Percentiles rank a stretch among this genome's conserved stretches.
Evolutionary conservation across 2,888 invertebrate genomes (phyloP).

Genomic region (Andricus curvator): DNA sequence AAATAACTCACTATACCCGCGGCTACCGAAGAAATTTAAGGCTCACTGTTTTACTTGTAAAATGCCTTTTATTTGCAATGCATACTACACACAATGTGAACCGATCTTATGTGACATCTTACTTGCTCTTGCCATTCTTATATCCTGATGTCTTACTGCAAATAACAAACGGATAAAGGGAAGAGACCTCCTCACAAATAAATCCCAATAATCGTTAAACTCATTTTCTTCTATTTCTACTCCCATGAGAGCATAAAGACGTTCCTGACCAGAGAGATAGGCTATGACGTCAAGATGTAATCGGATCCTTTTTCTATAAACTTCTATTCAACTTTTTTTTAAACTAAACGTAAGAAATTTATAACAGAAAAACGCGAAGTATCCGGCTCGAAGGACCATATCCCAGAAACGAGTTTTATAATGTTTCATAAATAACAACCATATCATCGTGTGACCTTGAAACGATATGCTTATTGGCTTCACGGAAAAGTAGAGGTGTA

Average conservation of each 20-base stretch:
- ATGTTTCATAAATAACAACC: not conserved
- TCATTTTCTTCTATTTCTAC: not conserved
- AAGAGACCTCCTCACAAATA: not conserved
- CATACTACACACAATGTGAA: conserved; percentile 11
- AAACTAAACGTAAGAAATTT: not conserved
- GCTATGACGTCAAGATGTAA: not conserved
- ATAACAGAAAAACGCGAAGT: not conserved
- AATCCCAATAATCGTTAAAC: conserved; percentile 18
- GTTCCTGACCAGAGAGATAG: not conserved
- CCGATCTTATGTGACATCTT: conserved; percentile 30
- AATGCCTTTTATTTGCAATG: conserved; percentile 32
- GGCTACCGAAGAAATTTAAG: conserved; percentile 32
- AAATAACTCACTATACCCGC: conserved; percentile 54
- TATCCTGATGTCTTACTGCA: conserved; percentile 4
- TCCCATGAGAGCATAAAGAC: not conserved
- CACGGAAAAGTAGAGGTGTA: conserved; percentile 26
- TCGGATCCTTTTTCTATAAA: not conserved
- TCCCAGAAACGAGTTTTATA: not conserved
- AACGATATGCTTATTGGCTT: conserved; percentile 16
- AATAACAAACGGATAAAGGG: not conserved
- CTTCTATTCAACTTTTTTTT: not conserved
- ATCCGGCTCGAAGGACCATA: not conserved
- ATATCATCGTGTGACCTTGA: conserved; percentile 22
- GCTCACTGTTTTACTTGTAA: conserved; percentile 31
- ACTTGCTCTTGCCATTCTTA: conserved; percentile 26